These are phyloP conservation scores for Centropus bengalensis DNA, from an alignment of 2,113 vertebrate species.

Conservation along the genomic window DNA sequence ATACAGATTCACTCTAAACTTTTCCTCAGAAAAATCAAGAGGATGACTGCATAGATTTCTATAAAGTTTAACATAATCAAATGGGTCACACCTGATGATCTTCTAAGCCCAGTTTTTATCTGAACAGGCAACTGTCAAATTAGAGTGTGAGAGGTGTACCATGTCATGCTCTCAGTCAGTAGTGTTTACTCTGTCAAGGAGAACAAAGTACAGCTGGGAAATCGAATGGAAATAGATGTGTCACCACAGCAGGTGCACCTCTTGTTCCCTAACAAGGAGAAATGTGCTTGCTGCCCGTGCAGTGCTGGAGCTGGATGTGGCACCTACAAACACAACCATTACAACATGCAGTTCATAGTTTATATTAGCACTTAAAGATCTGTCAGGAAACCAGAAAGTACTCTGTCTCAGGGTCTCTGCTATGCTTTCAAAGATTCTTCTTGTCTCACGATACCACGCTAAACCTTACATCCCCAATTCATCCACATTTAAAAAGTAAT, in stretches of 20 bases:
- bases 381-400: not conserved
- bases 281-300: fast-evolving
- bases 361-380: not conserved
- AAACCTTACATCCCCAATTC: not conserved
- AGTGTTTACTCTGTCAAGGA: not conserved
- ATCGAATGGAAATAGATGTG: not conserved
- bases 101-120: not conserved
- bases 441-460: not conserved
- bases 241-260: not conserved
- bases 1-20: not conserved
- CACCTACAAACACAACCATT: not conserved
- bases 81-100: not conserved
- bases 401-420: not conserved
- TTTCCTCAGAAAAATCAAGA: not conserved
- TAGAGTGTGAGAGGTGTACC: not conserved
- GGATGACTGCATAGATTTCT: not conserved
- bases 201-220: not conserved
- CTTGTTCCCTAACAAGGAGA: not conserved
- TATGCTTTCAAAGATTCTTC: not conserved
- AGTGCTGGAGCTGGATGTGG: not conserved
- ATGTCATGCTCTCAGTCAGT: not conserved
- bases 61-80: not conserved
- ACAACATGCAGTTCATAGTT: not conserved
- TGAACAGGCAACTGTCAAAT: not conserved
- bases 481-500: not conserved